Base-by-base conservation (phyloP, 2,797 vertebrate species). In the Columba guinea region DNA sequence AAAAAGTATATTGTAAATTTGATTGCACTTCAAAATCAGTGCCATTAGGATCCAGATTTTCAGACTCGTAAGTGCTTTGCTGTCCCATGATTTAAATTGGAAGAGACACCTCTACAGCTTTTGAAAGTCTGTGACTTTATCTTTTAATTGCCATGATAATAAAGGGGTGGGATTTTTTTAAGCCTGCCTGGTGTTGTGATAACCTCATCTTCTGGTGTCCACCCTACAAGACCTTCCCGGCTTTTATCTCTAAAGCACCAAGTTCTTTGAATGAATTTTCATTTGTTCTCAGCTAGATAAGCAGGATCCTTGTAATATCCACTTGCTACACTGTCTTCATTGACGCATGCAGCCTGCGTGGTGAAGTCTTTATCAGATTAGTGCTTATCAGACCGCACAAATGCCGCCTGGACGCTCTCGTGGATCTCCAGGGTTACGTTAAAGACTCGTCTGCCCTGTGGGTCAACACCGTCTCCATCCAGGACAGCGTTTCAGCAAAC, bases 241-340 rank as follows among this genome's bases (percentile, higher is more conserved):
- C 85, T 92, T 76, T 96, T 96, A 94, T 97, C 96, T 94, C 58
- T 4, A 49, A 83, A 89, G 82, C 82, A 73, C 78, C 49, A 51
- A 75, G 90, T 80, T 62, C 86, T 90, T 64, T 93, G 79, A 91
- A 71, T 93, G 87, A 85, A 63, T 81, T 90, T 92, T 86, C 78
- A 59, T 84, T 96, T 92, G 95, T 93, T 93, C 79, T 88, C 34
- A 21, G 70, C 35, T 34, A 89, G 95, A 96, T 97, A 97, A 97
- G 93, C 84, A 84, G 65, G 71, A 70, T 90, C 90, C 87, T 65
- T 82, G 84, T 52, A 74, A 71, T 76, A 91, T 80, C 95, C 96
- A 79, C 90, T 83, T 8, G 70, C 88, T 86, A 4, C 94, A 22
- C 44, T 4, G 80, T 52, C 92, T 92, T 73, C 65, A 19, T 22